Percentiles rank a stretch among this genome's conserved stretches.
Conservation (phyloP, 1,140 invertebrate species). For the Trachymyrmex cornetzi region DNA sequence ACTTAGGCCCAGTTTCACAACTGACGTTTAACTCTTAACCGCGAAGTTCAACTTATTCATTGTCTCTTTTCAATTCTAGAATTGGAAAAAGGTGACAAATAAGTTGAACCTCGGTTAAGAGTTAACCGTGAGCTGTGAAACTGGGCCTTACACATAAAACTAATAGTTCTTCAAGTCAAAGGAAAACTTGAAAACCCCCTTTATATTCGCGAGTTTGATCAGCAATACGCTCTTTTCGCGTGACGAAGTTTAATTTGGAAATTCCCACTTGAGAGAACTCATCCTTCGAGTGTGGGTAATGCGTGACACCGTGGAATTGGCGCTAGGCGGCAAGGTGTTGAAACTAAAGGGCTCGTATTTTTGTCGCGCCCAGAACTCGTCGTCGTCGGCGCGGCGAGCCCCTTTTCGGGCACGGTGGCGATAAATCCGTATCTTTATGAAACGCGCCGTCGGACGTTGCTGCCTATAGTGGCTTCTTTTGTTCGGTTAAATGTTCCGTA, state of each 20-base stretch:
- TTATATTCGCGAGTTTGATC: not conserved
- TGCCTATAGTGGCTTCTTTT: constrained; percentile 73
- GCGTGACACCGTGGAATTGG: constrained; percentile 67
- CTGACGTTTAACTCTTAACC: no score
- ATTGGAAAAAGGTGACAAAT: no score
- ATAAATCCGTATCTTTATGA: constrained; percentile 82
- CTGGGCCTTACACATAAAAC: not conserved
- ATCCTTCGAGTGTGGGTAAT: constrained; percentile 54
- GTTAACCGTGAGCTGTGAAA: no score
- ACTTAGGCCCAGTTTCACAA: no score
- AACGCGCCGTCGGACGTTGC: constrained; percentile 71
- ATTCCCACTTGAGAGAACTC: constrained; percentile 50
- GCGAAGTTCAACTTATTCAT: no score
- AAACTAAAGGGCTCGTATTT: constrained; percentile 79
- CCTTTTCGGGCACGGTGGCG: constrained; percentile 68
- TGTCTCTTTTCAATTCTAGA: no score
- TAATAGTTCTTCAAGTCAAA: not conserved
- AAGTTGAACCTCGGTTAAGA: no score
- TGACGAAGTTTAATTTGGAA: constrained; percentile 77
- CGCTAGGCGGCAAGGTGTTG: constrained; percentile 76
- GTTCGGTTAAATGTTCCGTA: constrained; percentile 67
- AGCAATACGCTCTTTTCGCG: constrained; percentile 61
- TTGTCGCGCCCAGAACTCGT: constrained; percentile 66
- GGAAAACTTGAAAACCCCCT: not conserved
- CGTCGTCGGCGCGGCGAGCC: constrained; percentile 57